Percentiles rank a stretch among this genome's conserved stretches.
Conservation (phyloP, 2,797 vertebrate genomes). For the Acanthurus tractus region DNA sequence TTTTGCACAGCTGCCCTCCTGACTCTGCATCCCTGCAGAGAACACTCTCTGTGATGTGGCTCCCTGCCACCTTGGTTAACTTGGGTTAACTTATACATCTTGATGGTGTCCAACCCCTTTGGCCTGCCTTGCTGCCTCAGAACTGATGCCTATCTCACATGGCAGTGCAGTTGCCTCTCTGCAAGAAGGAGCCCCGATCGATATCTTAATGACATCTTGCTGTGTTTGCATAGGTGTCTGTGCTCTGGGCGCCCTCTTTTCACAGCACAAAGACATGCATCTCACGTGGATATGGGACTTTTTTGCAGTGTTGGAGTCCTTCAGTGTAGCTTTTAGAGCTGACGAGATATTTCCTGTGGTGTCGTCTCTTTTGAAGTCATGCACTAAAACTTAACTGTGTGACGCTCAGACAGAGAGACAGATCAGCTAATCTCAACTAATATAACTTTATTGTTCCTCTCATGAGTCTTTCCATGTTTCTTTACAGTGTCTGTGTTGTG, state of each 20-base stretch:
- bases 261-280: not conserved
- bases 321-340: not conserved
- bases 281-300: not conserved
- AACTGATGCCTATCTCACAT: constrained; percentile 29
- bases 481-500: constrained; percentile 61
- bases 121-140: constrained; percentile 12
- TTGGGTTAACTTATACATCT: constrained; percentile 47
- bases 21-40: constrained; percentile 28
- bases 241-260: not conserved
- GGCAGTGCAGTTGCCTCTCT: constrained; percentile 35
- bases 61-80: constrained; percentile 38
- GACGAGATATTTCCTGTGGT: constrained; percentile 15
- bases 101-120: constrained; percentile 29
- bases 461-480: constrained; percentile 33
- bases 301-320: not conserved
- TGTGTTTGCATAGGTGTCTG: constrained; percentile 35
- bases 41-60: constrained; percentile 22
- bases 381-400: not conserved
- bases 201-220: constrained; percentile 58
- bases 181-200: constrained; percentile 48
- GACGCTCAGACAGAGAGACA: constrained; percentile 13
- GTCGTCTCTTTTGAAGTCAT: constrained; percentile 8
- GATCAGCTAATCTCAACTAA: constrained; percentile 42
- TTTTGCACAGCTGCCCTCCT: constrained; percentile 14
- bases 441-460: constrained; percentile 55